Percentiles rank a stretch among this genome's conserved stretches.
Evolutionary conservation across 2,797 vertebrate genomes (phyloP).

Genomic region (Mormyrops boulengeri): DNA sequence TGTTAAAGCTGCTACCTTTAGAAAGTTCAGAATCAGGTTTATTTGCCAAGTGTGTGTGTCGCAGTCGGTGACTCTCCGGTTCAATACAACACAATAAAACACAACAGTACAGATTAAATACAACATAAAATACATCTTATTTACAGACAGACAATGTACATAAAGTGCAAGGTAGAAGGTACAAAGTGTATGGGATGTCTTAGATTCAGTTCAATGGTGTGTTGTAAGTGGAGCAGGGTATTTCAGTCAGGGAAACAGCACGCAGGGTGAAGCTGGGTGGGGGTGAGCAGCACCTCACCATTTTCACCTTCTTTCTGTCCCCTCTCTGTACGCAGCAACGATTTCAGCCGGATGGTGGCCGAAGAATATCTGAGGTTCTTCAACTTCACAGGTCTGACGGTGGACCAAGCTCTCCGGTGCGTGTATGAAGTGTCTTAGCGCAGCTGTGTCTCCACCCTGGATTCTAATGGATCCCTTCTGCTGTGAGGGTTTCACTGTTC

Average conservation of each 20-base stretch:
- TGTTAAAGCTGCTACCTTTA: not conserved
- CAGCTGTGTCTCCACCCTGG: not conserved
- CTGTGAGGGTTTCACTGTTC: not conserved
- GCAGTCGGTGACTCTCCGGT: no score
- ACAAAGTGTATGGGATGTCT: not conserved
- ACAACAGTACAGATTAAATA: not conserved
- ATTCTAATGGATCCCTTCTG: not conserved
- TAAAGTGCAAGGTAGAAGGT: not conserved
- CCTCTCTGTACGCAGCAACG: constrained; percentile 68
- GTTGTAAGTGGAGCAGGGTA: no score
- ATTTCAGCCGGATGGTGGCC: constrained; percentile 89
- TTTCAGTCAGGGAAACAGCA: not conserved
- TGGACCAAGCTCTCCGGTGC: constrained; percentile 92
- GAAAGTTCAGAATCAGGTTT: no score
- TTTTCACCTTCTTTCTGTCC: not conserved
- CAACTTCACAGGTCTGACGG: constrained; percentile 75
- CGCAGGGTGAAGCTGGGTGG: not conserved
- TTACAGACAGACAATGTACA: not conserved
- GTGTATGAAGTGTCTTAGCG: not conserved
- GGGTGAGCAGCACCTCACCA: not conserved
- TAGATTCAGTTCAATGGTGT: not conserved
- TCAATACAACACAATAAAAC: no score
- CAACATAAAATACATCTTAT: not conserved
- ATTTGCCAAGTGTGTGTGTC: no score
- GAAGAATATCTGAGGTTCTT: constrained; percentile 90